phyloP scores from a whole-genome alignment of 1,140 invertebrate genomes.

The Danaus plexippus region DNA sequence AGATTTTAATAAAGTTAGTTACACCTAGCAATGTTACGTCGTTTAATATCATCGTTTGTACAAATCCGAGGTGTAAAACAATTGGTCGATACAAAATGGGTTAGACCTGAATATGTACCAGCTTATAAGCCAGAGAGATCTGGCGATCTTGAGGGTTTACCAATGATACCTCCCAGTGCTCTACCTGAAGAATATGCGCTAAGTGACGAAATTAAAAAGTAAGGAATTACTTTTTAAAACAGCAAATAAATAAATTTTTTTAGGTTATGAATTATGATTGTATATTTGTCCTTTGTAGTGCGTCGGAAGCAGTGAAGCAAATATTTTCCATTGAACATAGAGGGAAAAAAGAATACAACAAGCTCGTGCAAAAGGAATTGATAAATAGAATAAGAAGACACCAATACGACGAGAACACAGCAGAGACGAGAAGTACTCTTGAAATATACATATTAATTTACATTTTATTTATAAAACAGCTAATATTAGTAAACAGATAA shows the following conservation, averaged over 20 bases:
- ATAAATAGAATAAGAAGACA: slow-evolving; percentile 73
- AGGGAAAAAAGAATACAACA: slow-evolving; percentile 60
- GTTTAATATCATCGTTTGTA: slow-evolving; percentile 32
- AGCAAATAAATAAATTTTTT: background rate
- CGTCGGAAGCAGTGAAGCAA: slow-evolving; percentile 74
- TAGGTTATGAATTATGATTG: background rate
- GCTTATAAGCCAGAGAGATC: slow-evolving; percentile 72
- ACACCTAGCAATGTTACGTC: slow-evolving; percentile 39
- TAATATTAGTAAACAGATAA: background rate
- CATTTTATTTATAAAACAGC: background rate
- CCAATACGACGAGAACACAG: slow-evolving; percentile 70
- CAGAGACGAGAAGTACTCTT: slow-evolving; percentile 73
- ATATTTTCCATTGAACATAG: slow-evolving; percentile 76
- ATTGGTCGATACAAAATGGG: slow-evolving; percentile 75
- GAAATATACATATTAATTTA: slow-evolving; percentile 6
- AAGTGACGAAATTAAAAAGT: slow-evolving; percentile 72
- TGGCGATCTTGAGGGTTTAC: slow-evolving; percentile 72
- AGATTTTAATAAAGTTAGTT: too few species aligned
- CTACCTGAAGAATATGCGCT: slow-evolving; percentile 54
- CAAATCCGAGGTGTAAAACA: slow-evolving; percentile 52
- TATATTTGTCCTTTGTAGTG: slow-evolving; percentile 55
- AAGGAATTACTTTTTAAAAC: slow-evolving; percentile 17
- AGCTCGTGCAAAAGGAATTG: slow-evolving; percentile 59
- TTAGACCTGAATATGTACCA: slow-evolving; percentile 73
- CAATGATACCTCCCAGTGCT: slow-evolving; percentile 50